Conservation (phyloP, 23 tunicate species). For the Styela clava region DNA sequence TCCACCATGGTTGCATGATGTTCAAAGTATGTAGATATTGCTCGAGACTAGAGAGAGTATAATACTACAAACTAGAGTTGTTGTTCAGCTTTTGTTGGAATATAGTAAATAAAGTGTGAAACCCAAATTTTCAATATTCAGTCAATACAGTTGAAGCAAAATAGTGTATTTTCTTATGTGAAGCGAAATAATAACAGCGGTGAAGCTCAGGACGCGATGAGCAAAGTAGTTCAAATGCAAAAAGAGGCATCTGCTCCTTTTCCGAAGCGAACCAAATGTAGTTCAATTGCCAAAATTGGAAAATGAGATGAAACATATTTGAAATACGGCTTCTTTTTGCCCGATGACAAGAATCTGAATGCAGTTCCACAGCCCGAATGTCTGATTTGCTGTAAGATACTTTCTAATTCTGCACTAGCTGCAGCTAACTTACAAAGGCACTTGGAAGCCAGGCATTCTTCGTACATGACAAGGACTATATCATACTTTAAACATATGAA, state of each 20-base stretch:
- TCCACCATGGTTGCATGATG: neutral
- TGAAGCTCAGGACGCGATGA: neutral
- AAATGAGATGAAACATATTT: too few relatives aligned
- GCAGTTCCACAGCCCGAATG: conserved; percentile 46
- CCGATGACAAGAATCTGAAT: conserved; percentile 19
- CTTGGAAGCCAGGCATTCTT: conserved; percentile 20
- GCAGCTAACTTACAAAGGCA: conserved; percentile 39
- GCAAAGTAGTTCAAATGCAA: neutral
- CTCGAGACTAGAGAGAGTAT: neutral
- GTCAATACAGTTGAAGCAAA: neutral
- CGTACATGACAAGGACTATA: conserved; percentile 24
- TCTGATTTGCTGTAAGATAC: conserved; percentile 31
- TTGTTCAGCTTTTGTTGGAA: conserved; percentile 28
- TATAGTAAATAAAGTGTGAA: conserved; percentile 11
- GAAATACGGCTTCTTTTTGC: conserved; percentile 31
- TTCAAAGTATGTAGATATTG: conserved; percentile 1
- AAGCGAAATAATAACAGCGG: neutral
- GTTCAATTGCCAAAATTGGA: neutral
- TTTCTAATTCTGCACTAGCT: conserved; percentile 33
- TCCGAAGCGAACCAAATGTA: conserved; percentile 1
- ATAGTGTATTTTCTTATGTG: neutral
- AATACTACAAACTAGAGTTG: conserved; percentile 11
- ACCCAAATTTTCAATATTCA: neutral
- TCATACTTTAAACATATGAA: conserved; percentile 22
- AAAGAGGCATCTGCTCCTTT: neutral